A percentile compares a stretch with the other conserved stretches of the same genome.
phyloP scores from a whole-genome alignment of 2,888 invertebrate species.

The Ceratothoa steindachneri region DNA sequence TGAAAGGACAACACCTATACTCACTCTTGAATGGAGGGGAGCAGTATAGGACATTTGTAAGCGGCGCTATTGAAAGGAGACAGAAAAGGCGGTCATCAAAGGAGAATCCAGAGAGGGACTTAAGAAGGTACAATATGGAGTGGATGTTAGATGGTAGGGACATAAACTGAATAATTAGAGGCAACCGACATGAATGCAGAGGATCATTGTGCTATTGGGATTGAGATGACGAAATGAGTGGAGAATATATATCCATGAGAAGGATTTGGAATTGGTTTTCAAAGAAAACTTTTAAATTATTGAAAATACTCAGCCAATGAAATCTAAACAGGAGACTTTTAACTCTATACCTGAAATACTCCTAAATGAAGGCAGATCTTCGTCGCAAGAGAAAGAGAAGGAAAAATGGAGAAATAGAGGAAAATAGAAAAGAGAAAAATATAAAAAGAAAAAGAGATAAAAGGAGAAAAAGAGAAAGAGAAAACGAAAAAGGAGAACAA shows the following conservation, averaged over 20 bases:
- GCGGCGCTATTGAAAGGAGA: background rate
- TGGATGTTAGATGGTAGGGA: background rate
- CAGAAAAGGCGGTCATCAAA: background rate
- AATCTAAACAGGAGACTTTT: too few relatives aligned
- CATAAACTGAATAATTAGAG: background rate
- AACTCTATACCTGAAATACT: too few relatives aligned
- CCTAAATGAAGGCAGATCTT: background rate
- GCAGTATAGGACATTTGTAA: background rate
- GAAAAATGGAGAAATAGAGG: background rate
- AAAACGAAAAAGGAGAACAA: background rate
- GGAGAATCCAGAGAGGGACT: too few relatives aligned
- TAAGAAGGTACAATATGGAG: too few relatives aligned
- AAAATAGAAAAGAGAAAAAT: background rate
- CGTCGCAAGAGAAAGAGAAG: background rate
- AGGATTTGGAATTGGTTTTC: too few relatives aligned
- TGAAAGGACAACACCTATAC: too few relatives aligned
- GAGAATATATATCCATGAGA: too few relatives aligned
- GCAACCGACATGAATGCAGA: too few relatives aligned
- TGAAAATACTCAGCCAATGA: too few relatives aligned
- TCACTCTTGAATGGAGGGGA: background rate
- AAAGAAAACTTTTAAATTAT: too few relatives aligned
- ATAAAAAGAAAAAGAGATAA: background rate
- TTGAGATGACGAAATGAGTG: too few relatives aligned
- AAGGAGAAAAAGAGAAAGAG: slow-evolving; percentile 2
- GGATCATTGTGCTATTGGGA: too few relatives aligned